Evolutionary conservation across 1,140 invertebrate species (phyloP), one percentile per base, ranked within the genome.

Genomic region (Plutomurus gul): DNA sequence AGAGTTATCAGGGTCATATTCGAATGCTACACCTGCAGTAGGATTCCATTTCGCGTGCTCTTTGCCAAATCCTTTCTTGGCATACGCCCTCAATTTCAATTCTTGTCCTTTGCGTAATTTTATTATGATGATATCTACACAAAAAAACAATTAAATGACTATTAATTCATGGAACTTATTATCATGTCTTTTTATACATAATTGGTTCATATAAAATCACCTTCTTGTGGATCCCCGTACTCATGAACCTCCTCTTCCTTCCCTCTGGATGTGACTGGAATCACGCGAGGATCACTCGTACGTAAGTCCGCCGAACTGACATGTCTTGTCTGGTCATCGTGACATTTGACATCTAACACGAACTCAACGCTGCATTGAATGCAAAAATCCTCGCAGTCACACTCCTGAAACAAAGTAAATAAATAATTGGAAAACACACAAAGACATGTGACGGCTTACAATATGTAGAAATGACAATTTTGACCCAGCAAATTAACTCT

Each of bases 31-130:
- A 77, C 96, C 96, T 82, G 94, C 94, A 1, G 98, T 99, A 13
- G 98, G 98, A 89, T 99, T 99, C 98, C 98, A 99, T 87, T 99
- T 99, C 1, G 98, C 98, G 89, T 77, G 98, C 86, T 99, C 98
- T 87, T 99, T 99, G 2, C 96, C 98, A 89, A 99, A 99, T 33
- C 97, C 93, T 86, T 93, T 91, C 83, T 97, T 96, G 0, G 97
- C 98, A 90, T 96, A 99, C 18, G 96, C 98, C 85, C 93, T 90
- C 13, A 99, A 88, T 86, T 98, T 99, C 13, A 99, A 85, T 86
- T 99, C 96, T 87, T 99, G 98, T 0, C 97, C 97, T 88, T 98
- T 99, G 70, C 98, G 91, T 22, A 99, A 88, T 86, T 99, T 99
- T 0, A 99, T 96, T 83, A 99, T 98, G 25, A 99, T 87, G 85